Conservation (phyloP, 1,140 invertebrate genomes). For the Trialeurodes vaporariorum region DNA sequence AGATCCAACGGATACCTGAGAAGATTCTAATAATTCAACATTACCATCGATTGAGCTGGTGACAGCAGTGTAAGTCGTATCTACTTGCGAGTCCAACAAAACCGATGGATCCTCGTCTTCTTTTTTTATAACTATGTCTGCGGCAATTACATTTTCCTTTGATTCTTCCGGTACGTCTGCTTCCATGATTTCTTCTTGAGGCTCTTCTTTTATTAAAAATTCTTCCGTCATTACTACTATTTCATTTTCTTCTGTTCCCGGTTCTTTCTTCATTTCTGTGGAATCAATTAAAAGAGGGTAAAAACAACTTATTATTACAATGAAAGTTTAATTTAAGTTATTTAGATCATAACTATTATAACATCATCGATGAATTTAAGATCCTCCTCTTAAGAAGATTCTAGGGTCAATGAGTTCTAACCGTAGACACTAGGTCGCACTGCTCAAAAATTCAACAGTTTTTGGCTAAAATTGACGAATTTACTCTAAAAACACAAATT, state of each 20-base stretch:
- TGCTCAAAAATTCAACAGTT: too few species aligned
- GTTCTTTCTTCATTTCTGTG: conserved; percentile 8
- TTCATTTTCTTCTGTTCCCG: conserved; percentile 33
- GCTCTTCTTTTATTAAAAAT: not conserved
- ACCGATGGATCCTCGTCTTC: conserved; percentile 11
- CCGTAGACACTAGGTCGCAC: too few species aligned
- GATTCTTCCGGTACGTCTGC: conserved; percentile 26
- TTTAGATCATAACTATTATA: too few species aligned
- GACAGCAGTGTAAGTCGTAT: conserved; percentile 46
- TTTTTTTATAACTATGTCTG: conserved; percentile 7
- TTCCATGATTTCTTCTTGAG: not conserved
- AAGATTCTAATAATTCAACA: conserved; percentile 45
- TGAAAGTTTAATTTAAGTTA: too few species aligned
- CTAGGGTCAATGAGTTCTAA: too few species aligned
- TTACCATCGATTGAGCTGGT: conserved; percentile 59
- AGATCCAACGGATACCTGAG: conserved; percentile 38
- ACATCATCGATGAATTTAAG: too few species aligned
- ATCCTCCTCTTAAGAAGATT: too few species aligned
- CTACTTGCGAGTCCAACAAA: conserved; percentile 28
- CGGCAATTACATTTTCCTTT: conserved; percentile 21
- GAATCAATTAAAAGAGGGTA: not conserved
- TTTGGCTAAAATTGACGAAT: too few species aligned
- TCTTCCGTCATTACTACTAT: conserved; percentile 5
- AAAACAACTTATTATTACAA: not conserved
- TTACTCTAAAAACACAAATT: too few species aligned